Evolutionary conservation across 2,888 invertebrate species (phyloP).

Genomic region (Plebejus melissa): DNA sequence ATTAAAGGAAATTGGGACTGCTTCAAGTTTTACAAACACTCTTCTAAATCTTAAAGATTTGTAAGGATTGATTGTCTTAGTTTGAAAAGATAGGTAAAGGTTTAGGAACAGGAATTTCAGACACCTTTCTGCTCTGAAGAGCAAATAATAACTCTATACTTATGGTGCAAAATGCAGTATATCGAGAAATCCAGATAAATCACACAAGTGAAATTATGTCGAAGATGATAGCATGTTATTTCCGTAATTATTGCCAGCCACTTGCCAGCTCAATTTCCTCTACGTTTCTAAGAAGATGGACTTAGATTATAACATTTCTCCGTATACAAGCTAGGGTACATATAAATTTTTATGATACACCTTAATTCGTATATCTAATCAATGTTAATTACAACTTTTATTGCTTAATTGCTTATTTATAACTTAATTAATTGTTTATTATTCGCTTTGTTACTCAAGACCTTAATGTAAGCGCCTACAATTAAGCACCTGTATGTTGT

Average conservation of each 20-base stretch:
- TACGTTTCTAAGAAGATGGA: not conserved
- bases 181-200: not conserved
- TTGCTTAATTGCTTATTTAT: not conserved
- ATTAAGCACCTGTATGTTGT: constrained; percentile 19
- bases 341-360: not conserved
- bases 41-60: not conserved
- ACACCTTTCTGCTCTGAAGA: not conserved
- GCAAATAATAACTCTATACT: not conserved
- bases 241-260: not conserved
- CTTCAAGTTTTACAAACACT: not conserved
- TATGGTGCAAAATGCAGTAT: not conserved
- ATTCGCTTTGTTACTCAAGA: not conserved
- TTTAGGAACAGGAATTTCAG: not conserved
- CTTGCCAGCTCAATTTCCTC: not conserved
- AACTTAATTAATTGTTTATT: not conserved
- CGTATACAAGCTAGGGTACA: not conserved
- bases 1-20: not conserved
- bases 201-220: not conserved
- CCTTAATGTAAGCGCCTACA: not conserved
- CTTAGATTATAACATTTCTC: not conserved
- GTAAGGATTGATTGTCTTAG: not conserved
- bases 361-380: not conserved
- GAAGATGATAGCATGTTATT: constrained; percentile 3
- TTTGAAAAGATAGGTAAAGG: not conserved
- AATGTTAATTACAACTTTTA: not conserved